phyloP scores from a whole-genome alignment of 1,140 invertebrate species.

The Mylabris phalerata region DNA sequence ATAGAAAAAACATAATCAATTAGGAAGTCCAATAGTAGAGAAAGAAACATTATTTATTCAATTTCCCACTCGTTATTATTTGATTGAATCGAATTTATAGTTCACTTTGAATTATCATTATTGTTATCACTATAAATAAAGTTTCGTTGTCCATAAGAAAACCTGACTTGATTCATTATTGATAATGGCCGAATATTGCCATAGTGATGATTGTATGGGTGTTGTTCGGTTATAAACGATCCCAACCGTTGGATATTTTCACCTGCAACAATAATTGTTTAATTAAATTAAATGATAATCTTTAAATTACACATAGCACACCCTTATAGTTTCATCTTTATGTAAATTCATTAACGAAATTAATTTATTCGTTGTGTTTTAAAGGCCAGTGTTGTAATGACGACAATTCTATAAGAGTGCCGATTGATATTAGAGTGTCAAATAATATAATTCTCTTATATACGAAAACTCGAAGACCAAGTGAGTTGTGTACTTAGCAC shows the following conservation, averaged over 20 bases:
- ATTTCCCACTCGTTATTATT: constrained; percentile 1
- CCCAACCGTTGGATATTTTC: neutral
- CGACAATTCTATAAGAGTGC: no score
- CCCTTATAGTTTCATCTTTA: neutral
- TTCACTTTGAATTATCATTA: neutral
- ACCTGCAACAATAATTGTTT: constrained; percentile 4
- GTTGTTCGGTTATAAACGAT: constrained; percentile 6
- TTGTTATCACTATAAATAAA: constrained; percentile 20
- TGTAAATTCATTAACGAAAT: constrained; percentile 16
- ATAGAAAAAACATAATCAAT: constrained; percentile 1
- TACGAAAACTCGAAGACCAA: no score
- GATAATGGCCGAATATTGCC: constrained; percentile 12
- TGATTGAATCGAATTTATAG: neutral
- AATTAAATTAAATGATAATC: no score
- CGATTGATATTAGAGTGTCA: no score
- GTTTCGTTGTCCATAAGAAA: constrained; percentile 26
- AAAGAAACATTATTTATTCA: neutral
- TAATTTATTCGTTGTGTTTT: constrained; percentile 9
- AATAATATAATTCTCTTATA: no score
- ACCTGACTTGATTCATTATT: constrained; percentile 17
- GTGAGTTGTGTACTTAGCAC: constrained; percentile 23
- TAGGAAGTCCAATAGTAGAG: neutral
- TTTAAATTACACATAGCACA: no score
- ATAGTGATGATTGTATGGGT: constrained; percentile 1
- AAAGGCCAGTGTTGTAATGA: no score